Percentiles rank a stretch among this genome's conserved stretches.
These are phyloP conservation scores for Cactoblastis cactorum DNA, from an alignment of 2,888 invertebrate species.

Conservation along the genomic window DNA sequence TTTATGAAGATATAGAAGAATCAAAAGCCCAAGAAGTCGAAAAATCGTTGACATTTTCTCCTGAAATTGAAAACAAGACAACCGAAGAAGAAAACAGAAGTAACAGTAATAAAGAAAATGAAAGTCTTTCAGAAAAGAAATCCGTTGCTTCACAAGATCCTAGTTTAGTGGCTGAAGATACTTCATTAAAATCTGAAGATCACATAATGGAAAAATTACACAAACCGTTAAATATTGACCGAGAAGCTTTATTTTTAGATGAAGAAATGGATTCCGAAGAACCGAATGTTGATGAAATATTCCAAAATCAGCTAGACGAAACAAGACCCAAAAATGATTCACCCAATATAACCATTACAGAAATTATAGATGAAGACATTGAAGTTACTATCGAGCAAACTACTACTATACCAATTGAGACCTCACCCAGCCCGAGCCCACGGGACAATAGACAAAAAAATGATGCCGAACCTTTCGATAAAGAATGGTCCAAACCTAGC, in stretches of 20 bases:
- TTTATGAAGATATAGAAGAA: constrained; percentile 81
- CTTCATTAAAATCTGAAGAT: constrained; percentile 53
- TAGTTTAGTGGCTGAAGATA: constrained; percentile 63
- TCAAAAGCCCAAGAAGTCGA: constrained; percentile 51
- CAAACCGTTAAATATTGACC: constrained; percentile 49
- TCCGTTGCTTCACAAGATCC: constrained; percentile 71
- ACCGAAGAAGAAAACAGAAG: constrained; percentile 42
- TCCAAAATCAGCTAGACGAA: constrained; percentile 64
- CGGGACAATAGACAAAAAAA: constrained; percentile 39
- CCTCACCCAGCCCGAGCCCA: constrained; percentile 67
- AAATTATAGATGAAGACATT: constrained; percentile 63
- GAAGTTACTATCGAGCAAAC: constrained; percentile 46
- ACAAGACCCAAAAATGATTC: constrained; percentile 52
- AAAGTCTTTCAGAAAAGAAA: constrained; percentile 64
- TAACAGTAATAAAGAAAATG: constrained; percentile 63
- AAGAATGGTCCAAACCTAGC: constrained; percentile 72
- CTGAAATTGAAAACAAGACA: constrained; percentile 48
- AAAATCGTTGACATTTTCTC: constrained; percentile 71
- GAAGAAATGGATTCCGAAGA: constrained; percentile 66
- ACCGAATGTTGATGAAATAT: constrained; percentile 66
- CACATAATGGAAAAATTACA: constrained; percentile 70
- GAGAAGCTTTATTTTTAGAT: constrained; percentile 57
- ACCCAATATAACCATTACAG: constrained; percentile 72
- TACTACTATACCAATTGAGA: constrained; percentile 55
- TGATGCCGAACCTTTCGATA: constrained; percentile 45